Conservation (phyloP, 2,888 invertebrate species). For the Matsumyia berberina region DNA sequence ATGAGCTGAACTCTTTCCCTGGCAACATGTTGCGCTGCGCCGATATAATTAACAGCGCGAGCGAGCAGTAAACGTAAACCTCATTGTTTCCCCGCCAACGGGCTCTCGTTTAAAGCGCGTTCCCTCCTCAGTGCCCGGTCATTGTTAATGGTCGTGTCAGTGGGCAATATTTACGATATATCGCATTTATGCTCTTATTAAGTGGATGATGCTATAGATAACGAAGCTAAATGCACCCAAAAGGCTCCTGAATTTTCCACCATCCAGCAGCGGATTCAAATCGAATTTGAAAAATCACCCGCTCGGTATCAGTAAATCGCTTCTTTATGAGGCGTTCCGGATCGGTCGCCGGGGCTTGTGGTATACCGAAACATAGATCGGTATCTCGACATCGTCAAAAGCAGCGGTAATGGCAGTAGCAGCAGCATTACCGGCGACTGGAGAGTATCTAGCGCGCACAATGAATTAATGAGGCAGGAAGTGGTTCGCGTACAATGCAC, state of each 20-base stretch:
- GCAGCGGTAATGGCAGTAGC: slow-evolving; percentile 32
- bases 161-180: slow-evolving; percentile 61
- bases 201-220: slow-evolving; percentile 59
- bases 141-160: slow-evolving; percentile 48
- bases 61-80: slow-evolving; percentile 3
- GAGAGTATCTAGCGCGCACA: slow-evolving; percentile 31
- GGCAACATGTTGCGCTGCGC: slow-evolving; percentile 45
- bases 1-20: slow-evolving; percentile 28
- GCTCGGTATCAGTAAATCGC: slow-evolving; percentile 40
- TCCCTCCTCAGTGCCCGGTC: neutral
- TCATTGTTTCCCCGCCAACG: slow-evolving; percentile 56
- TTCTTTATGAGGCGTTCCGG: slow-evolving; percentile 23
- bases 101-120: slow-evolving; percentile 20
- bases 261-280: slow-evolving; percentile 47
- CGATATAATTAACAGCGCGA: slow-evolving; percentile 4
- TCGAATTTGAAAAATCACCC: slow-evolving; percentile 71
- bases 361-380: slow-evolving; percentile 65
- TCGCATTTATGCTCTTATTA: slow-evolving; percentile 52
- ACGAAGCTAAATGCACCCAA: slow-evolving; percentile 64
- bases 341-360: slow-evolving; percentile 41
- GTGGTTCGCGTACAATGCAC: slow-evolving; percentile 55
- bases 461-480: slow-evolving; percentile 64
- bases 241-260: slow-evolving; percentile 70
- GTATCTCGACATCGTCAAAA: slow-evolving; percentile 46
- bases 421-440: neutral